Conservation (phyloP, 92 coral and sea anemone genomes). For the Scolanthus callimorphus region DNA sequence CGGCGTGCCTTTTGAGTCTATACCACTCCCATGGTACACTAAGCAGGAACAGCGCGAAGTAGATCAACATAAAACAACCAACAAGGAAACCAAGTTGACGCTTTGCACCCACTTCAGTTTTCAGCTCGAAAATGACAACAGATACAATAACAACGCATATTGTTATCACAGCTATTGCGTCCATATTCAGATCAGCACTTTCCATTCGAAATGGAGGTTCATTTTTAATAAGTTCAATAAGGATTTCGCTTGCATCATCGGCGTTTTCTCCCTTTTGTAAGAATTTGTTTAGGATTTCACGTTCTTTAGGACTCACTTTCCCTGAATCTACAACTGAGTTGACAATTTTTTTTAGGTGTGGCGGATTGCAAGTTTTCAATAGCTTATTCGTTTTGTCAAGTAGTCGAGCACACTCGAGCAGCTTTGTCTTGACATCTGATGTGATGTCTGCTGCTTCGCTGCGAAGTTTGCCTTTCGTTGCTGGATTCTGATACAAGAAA, state of each 20-base stretch:
- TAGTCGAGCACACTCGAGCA: background rate
- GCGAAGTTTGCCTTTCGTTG: too few species aligned
- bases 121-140: slow-evolving; percentile 54
- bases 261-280: slow-evolving; percentile 51
- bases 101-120: slow-evolving; percentile 48
- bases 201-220: slow-evolving; percentile 7
- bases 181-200: slow-evolving; percentile 32
- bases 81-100: slow-evolving; percentile 58
- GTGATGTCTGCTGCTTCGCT: background rate
- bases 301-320: slow-evolving; percentile 5
- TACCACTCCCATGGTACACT: slow-evolving; percentile 99
- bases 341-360: slow-evolving; percentile 75
- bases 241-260: slow-evolving; percentile 60
- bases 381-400: background rate
- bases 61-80: slow-evolving; percentile 11
- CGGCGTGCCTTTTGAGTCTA: slow-evolving; percentile 68
- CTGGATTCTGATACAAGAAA: too few species aligned
- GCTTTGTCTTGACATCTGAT: background rate
- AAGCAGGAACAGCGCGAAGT: slow-evolving; percentile 43
- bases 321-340: slow-evolving; percentile 19
- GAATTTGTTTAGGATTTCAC: slow-evolving; percentile 52
- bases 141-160: slow-evolving; percentile 15
- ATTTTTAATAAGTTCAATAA: slow-evolving; percentile 25
- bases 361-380: slow-evolving; percentile 48
- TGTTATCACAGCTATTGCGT: slow-evolving; percentile 23